A percentile compares a stretch with the other conserved stretches of the same genome.
Evolutionary conservation across 1,140 invertebrate genomes (phyloP).

Genomic region (Hirudo medicinalis): DNA sequence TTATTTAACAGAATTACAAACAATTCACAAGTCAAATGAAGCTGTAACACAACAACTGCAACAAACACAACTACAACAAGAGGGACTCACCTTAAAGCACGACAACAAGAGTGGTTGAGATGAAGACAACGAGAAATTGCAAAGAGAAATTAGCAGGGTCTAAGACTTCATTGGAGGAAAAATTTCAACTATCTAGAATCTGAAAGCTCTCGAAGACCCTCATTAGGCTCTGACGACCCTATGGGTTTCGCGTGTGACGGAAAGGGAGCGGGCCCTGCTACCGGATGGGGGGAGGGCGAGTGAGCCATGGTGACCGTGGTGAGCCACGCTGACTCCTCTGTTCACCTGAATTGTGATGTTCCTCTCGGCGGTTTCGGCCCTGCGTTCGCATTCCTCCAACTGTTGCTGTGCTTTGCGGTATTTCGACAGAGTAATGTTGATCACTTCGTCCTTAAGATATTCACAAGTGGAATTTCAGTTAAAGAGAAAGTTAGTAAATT

Average conservation of each 20-base stretch:
- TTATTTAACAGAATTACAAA: no score
- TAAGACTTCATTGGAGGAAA: no score
- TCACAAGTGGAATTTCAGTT: background rate
- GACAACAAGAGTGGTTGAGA: no score
- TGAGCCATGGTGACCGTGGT: background rate
- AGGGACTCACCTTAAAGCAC: no score
- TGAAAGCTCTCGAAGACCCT: background rate
- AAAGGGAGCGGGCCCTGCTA: slow-evolving; percentile 32
- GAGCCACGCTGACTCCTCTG: slow-evolving; percentile 9
- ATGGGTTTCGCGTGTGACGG: slow-evolving; percentile 33
- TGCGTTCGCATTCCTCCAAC: slow-evolving; percentile 38
- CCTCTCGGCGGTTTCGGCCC: slow-evolving; percentile 39
- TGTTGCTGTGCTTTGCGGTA: slow-evolving; percentile 40
- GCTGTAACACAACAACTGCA: no score
- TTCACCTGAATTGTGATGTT: slow-evolving; percentile 33
- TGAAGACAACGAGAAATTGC: no score
- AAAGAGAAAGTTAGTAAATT: background rate
- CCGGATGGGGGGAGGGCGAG: background rate
- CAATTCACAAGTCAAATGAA: no score
- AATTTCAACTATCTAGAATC: no score
- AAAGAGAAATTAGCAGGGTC: no score
- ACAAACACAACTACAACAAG: no score
- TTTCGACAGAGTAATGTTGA: slow-evolving; percentile 41
- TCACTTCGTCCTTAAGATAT: slow-evolving; percentile 38
- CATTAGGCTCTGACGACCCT: slow-evolving; percentile 23